A percentile compares a stretch with the other conserved stretches of the same genome.
phyloP scores from a whole-genome alignment of 2,888 invertebrate genomes.

The Falcaria lacertinaria region DNA sequence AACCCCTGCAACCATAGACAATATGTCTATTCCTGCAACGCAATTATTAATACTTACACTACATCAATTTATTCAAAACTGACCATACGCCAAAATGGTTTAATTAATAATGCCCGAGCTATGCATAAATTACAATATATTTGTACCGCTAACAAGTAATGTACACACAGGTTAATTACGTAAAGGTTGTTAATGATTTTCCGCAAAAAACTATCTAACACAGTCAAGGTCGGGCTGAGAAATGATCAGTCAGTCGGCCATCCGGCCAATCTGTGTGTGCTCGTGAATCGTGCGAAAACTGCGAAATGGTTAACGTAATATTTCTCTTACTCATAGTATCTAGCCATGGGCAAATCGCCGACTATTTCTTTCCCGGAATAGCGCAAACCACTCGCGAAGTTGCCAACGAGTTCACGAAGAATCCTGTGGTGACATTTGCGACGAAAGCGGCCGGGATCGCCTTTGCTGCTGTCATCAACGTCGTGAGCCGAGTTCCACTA shows the following conservation, averaged over 20 bases:
- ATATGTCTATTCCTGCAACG: too few relatives aligned
- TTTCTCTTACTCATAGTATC: slow-evolving; percentile 6
- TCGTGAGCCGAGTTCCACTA: slow-evolving; percentile 23
- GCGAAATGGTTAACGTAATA: slow-evolving; percentile 23
- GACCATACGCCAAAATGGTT: too few relatives aligned
- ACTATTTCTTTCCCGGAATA: slow-evolving; percentile 19
- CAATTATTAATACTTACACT: too few relatives aligned
- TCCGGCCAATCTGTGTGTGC: slow-evolving; percentile 15
- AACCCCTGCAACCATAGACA: too few relatives aligned
- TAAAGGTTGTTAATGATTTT: background rate
- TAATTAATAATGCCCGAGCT: too few relatives aligned
- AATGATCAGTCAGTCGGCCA: slow-evolving; percentile 23
- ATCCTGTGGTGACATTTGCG: slow-evolving; percentile 21
- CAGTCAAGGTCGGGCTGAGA: slow-evolving; percentile 24
- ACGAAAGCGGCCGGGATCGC: slow-evolving; percentile 24
- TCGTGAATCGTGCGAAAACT: too few relatives aligned
- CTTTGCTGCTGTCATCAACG: slow-evolving; percentile 21
- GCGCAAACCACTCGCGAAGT: slow-evolving; percentile 15
- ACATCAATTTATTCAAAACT: too few relatives aligned
- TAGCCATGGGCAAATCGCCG: slow-evolving; percentile 23
- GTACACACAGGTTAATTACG: background rate
- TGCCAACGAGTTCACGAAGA: slow-evolving; percentile 16
- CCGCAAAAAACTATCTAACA: slow-evolving; percentile 17
- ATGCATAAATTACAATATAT: background rate
- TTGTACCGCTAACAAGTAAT: background rate